A percentile compares a stretch with the other conserved stretches of the same genome.
These are phyloP conservation scores for Castor canadensis DNA, from an alignment of 2,113 vertebrate species.

Conservation along the genomic window DNA sequence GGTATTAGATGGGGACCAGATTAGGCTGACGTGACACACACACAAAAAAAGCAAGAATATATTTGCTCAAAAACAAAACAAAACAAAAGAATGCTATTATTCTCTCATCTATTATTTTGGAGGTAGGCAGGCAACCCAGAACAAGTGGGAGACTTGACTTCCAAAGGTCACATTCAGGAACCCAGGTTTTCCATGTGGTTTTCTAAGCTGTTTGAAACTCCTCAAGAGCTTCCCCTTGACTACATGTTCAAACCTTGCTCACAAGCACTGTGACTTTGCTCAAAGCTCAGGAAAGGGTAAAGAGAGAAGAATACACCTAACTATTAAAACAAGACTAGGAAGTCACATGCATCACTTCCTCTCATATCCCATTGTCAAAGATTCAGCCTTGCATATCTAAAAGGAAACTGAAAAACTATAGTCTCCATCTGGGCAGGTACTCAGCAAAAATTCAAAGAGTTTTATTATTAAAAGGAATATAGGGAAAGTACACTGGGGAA, in stretches of 20 bases:
- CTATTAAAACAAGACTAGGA: not conserved
- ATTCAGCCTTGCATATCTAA: not conserved
- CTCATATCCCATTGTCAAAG: not conserved
- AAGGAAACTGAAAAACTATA: not conserved
- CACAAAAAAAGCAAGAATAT: slow-evolving; percentile 50
- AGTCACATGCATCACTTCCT: not conserved
- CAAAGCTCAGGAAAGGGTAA: not conserved
- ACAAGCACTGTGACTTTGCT: not conserved
- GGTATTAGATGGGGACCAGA: not conserved
- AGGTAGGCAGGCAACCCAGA: not conserved
- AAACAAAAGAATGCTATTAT: not conserved
- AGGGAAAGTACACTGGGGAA: not conserved
- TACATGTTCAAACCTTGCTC: not conserved
- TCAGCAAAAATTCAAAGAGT: not conserved
- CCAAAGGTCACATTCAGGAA: not conserved
- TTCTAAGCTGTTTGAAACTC: not conserved
- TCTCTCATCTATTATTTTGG: not conserved
- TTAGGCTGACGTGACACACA: slow-evolving; percentile 10
- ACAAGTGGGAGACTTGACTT: not conserved
- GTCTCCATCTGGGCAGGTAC: not conserved
- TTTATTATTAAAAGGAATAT: slow-evolving; percentile 44
- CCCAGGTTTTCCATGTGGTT: not conserved
- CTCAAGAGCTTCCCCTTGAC: not conserved
- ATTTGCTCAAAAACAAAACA: not conserved
- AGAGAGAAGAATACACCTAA: not conserved